Evolutionary conservation across 2,797 vertebrate species (phyloP), one percentile per base, ranked within the genome.

Genomic region (Potorous gilbertii): DNA sequence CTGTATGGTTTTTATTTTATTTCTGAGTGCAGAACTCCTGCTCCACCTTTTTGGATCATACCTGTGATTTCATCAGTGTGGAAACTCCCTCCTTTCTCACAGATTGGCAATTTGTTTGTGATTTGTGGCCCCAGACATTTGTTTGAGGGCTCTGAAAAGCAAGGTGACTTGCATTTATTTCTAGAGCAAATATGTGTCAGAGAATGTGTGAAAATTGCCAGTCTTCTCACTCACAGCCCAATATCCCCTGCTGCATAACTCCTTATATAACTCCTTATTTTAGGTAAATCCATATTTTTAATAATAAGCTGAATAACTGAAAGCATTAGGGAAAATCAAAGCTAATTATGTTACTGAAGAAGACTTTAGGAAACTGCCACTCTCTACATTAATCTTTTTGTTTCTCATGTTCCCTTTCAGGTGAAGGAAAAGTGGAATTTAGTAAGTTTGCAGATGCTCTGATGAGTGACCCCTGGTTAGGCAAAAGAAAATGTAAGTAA

Each of bases 351-450:
- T 54, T 31, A 54, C 16, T 52, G 52, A 90, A 27, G 54, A 54
- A 90, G 54, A 90, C 54, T 81, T 81, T 81, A 46, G 74, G 46
- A 81, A 81, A 46, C 21, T 18, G 90, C 34, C 54, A n/a, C 10
- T 90, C 66, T 29, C 27, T 54, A 31, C 18, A 55, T 54, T n/a
- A 90, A 31, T 54, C 52, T 90, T 8, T 96, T 96, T 96, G 9
- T 95, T 93, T 96, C 62, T 66, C 13, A 66, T 66, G 13, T 66
- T 66, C 91, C 27, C 55, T 40, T 93, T 95, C 90, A 97, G 94
- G 59, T 59, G 87, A 31, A 14, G 90, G 95, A 94, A 91, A 92
- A 90, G 94, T 95, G 54, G 96, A 97, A 95, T 95, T 97, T 92
- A 96, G 97, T 94, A 40, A 97, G n/a, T 96, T 97, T 11, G 4